phyloP scores from a whole-genome alignment of 2,888 invertebrate species.

The Lithophane socia region DNA sequence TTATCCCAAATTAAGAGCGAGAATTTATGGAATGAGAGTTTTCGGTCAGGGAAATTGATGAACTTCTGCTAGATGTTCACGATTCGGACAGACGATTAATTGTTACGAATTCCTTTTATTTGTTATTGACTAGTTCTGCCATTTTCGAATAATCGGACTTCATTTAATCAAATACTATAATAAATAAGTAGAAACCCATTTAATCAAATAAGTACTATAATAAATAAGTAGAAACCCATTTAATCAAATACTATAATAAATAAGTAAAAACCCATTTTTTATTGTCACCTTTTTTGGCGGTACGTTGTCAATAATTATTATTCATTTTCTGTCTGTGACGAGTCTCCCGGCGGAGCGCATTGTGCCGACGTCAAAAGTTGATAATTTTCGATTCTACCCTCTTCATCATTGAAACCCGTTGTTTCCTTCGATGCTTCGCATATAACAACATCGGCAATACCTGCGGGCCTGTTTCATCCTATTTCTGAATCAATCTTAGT shows the following conservation, averaged over 20 bases:
- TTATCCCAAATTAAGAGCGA: constrained; percentile 63
- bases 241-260: background rate
- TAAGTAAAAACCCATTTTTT: background rate
- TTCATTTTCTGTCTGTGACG: background rate
- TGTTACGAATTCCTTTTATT: constrained; percentile 12
- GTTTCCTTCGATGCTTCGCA: constrained; percentile 11
- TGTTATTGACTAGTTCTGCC: constrained; percentile 2
- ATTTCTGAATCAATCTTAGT: constrained; percentile 8
- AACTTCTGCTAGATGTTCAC: constrained; percentile 37
- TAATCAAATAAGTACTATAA: background rate
- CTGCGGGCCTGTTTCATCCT: constrained; percentile 3
- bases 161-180: background rate
- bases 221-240: background rate
- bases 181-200: background rate
- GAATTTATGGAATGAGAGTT: constrained; percentile 68
- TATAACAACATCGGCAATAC: constrained; percentile 16
- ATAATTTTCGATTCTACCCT: background rate
- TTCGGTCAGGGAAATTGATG: constrained; percentile 59
- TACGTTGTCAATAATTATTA: background rate
- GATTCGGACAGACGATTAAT: constrained; percentile 1
- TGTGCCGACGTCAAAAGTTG: constrained; percentile 2
- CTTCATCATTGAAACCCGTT: constrained; percentile 9
- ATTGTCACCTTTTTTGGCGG: background rate
- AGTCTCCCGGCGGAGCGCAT: background rate
- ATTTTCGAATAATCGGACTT: background rate